Conservation (phyloP, 2,888 invertebrate species). For the Seira musarum region DNA sequence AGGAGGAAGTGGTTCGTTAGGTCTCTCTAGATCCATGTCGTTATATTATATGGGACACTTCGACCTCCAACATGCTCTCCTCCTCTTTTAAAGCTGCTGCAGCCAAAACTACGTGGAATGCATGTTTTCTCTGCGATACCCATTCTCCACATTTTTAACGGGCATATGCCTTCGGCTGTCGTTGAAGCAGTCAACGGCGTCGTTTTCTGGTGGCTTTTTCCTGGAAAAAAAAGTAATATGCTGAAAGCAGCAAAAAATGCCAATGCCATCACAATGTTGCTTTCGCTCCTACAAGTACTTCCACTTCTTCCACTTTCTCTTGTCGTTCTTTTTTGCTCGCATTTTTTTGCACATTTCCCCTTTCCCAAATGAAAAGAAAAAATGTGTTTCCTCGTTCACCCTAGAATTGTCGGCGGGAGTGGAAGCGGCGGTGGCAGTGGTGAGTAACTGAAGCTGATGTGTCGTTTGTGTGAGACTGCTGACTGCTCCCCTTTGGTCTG, state of each 20-base stretch:
- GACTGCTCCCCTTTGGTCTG: conserved; percentile 57
- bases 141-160: conserved; percentile 18
- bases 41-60: conserved; percentile 63
- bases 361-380: conserved; percentile 30
- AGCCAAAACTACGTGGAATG: conserved; percentile 14
- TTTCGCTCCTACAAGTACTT: conserved; percentile 52
- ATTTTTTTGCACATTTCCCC: conserved; percentile 54
- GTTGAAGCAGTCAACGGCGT: conserved; percentile 42
- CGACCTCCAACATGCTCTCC: conserved; percentile 59
- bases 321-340: conserved; percentile 30
- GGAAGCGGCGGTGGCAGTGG: conserved; percentile 30
- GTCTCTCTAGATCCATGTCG: conserved; percentile 58
- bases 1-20: conserved; percentile 59
- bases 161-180: conserved; percentile 36
- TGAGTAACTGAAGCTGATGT: conserved; percentile 50
- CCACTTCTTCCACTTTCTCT: conserved; percentile 50
- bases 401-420: conserved; percentile 24
- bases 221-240: conserved; percentile 60
- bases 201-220: conserved; percentile 52
- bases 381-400: conserved; percentile 35
- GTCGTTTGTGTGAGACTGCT: conserved; percentile 60
- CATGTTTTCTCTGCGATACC: conserved; percentile 2
- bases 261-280: conserved; percentile 55
- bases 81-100: conserved; percentile 34
- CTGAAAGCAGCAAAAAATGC: conserved; percentile 60